Evolutionary conservation across 2,113 vertebrate species (phyloP), one percentile per base, ranked within the genome.

Genomic region (Columba livia): DNA sequence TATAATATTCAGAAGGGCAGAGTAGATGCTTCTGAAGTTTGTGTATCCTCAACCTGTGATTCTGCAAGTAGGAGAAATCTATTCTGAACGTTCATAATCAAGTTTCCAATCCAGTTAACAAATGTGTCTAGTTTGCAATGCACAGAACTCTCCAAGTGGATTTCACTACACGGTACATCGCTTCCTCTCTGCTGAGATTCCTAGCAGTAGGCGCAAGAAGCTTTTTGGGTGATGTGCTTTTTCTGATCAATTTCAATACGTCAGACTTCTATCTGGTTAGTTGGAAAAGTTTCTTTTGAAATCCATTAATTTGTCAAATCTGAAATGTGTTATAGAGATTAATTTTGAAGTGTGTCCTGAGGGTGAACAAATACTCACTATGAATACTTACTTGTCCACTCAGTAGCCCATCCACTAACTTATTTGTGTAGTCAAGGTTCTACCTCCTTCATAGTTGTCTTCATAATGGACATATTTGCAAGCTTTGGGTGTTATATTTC

Each of bases 311-410:
- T 89, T 90, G 24, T 85, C 51, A 79, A 66, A 74, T 44, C 47
- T n/a, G 47, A 74, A 71, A 26, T 44, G 16, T 42, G 74, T 61
- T 29, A 8, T 20, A 42, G 38, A 38, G 40, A n/a, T 66, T 31
- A 38, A 48, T 81, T 82, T 92, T 85, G 47, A 74, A 71, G 32
- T 18, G 31, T 85, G 12, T 61, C 51, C 51, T 78, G 65, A 6
- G 10, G 10, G 9, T 81, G 48, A 85, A 21, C 4, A 67, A 44
- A 38, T 47, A 36, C 20, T 56, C 15, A 24, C 16, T 0, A 0
- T 48, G 6, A 17, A 2, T 20, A 47, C 69, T 69, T 38, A 26
- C 31, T 53, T 13, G 0, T 36, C 47, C 16, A 17, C 20, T 84
- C 2, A 6, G 16, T 54, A 75, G 29, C 54, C 1, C 3, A 70